phyloP scores from a whole-genome alignment of 2,113 vertebrate genomes.

The Trachemys scripta region DNA sequence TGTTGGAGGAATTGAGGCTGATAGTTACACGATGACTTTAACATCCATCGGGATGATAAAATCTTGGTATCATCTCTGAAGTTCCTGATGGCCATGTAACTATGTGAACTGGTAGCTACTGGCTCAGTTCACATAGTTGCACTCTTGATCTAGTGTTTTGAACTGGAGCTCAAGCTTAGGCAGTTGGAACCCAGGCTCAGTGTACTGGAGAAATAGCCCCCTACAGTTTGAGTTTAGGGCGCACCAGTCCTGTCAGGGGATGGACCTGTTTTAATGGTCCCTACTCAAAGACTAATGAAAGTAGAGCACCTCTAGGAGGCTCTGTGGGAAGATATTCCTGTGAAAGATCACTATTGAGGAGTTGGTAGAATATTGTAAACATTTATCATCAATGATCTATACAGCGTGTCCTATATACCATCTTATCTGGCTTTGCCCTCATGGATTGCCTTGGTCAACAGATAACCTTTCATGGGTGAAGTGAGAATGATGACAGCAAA shows the following conservation, averaged over 20 bases:
- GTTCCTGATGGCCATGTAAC: not conserved
- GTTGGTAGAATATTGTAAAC: not conserved
- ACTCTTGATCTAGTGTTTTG: not conserved
- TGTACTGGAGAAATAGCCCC: not conserved
- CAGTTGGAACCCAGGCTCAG: not conserved
- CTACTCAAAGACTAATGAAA: not conserved
- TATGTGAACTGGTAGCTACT: not conserved
- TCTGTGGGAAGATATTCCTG: not conserved
- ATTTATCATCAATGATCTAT: not conserved
- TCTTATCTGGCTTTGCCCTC: not conserved
- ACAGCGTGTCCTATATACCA: not conserved
- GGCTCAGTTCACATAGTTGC: not conserved
- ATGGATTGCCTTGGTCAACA: not conserved
- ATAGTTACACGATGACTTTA: not conserved
- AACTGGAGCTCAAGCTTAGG: not conserved
- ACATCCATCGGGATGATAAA: not conserved
- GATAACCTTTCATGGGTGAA: not conserved
- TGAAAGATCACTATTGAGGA: not conserved
- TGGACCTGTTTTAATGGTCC: not conserved
- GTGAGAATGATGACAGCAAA: not conserved
- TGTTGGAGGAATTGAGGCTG: not conserved
- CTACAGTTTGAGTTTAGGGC: not conserved
- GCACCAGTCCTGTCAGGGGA: fast-evolving
- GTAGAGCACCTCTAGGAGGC: not conserved
- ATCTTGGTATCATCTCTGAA: not conserved